These are phyloP conservation scores for Nephrocerus scutellatus DNA, from an alignment of 2,888 invertebrate genomes.

Conservation along the genomic window DNA sequence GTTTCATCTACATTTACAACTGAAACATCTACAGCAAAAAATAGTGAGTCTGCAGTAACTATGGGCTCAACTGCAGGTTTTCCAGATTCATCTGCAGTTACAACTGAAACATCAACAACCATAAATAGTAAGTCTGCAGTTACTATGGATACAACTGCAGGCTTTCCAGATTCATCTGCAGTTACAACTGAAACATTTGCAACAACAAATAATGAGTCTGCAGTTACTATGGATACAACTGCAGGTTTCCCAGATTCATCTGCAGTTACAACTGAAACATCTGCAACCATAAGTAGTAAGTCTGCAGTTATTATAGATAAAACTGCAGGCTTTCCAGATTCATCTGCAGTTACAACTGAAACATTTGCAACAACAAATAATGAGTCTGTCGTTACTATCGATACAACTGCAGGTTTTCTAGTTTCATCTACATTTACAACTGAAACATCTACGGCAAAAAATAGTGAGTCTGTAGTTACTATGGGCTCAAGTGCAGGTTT, in stretches of 20 bases:
- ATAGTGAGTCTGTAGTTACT: too few species aligned
- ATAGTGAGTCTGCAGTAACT: constrained; percentile 1
- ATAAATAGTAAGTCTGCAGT: constrained; percentile 5
- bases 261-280: neutral
- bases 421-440: too few species aligned
- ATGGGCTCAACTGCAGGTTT: neutral
- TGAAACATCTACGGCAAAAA: too few species aligned
- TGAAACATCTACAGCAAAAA: constrained; percentile 1
- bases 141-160: neutral
- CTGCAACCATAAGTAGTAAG: neutral
- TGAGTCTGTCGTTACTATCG: neutral
- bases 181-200: constrained; percentile 1
- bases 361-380: neutral
- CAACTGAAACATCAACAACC: constrained; percentile 2
- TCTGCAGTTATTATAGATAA: neutral
- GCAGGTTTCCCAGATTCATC: constrained; percentile 1
- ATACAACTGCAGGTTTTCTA: neutral
- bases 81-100: constrained; percentile 5
- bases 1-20: constrained; percentile 3
- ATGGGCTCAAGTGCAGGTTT: too few species aligned
- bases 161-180: neutral
- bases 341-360: neutral
- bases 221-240: constrained; percentile 3
- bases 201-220: too few species aligned
- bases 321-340: neutral